Evolutionary conservation across 2,797 vertebrate genomes (phyloP).

Genomic region (Crypturellus tataupa): DNA sequence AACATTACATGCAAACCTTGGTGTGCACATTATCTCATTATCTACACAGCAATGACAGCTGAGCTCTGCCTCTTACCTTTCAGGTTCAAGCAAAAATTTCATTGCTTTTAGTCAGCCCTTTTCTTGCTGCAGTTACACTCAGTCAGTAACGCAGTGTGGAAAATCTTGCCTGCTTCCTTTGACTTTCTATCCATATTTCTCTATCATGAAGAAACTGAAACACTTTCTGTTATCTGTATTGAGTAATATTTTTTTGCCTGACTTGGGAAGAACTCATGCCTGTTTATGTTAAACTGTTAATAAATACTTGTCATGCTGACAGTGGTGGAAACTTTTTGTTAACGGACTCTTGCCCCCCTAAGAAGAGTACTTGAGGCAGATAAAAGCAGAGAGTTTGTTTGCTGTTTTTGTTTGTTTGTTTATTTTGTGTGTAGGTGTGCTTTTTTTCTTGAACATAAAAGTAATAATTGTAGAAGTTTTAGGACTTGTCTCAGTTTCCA

Average conservation of each 20-base stretch:
- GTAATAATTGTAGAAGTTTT: accelerated
- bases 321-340: background rate
- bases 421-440: background rate
- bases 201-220: background rate
- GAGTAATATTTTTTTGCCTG: conserved; percentile 1
- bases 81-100: background rate
- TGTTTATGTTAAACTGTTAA: background rate
- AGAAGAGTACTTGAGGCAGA: background rate
- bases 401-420: background rate
- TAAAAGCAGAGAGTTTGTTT: background rate
- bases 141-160: background rate
- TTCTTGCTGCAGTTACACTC: background rate
- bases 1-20: accelerated
- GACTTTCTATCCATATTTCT: background rate
- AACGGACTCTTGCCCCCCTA: background rate
- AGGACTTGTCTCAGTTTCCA: background rate
- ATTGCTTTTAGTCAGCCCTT: background rate
- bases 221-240: background rate
- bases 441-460: background rate
- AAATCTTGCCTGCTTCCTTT: background rate
- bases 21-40: accelerated
- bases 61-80: background rate
- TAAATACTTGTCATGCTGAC: background rate
- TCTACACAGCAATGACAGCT: background rate
- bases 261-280: background rate